Evolutionary conservation across 1,140 invertebrate species (phyloP).

Genomic region (Stenopsyche tienmushanensis): DNA sequence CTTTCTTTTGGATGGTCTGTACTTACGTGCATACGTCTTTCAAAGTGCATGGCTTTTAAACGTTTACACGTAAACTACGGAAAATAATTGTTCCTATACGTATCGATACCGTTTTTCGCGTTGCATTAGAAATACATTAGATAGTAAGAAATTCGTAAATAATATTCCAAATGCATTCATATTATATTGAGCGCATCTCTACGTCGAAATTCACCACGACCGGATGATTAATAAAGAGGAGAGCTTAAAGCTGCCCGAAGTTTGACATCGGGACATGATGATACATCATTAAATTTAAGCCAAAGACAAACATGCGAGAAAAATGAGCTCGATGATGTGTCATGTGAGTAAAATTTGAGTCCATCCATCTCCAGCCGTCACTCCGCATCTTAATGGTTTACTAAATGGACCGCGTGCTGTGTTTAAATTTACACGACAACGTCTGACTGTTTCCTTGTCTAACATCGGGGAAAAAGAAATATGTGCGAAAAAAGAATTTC

Average conservation of each 20-base stretch:
- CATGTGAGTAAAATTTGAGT: conserved; percentile 34
- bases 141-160: too few relatives aligned
- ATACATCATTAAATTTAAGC: background rate
- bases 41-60: background rate
- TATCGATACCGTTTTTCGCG: too few relatives aligned
- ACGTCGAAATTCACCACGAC: too few relatives aligned
- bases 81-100: background rate
- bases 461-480: background rate
- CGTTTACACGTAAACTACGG: background rate
- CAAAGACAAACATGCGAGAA: background rate
- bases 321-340: conserved; percentile 26
- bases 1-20: too few relatives aligned
- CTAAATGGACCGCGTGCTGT: conserved; percentile 37
- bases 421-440: conserved; percentile 19
- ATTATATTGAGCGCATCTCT: too few relatives aligned
- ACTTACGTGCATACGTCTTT: background rate
- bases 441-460: background rate
- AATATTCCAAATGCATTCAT: too few relatives aligned
- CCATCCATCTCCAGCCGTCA: conserved; percentile 36
- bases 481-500: background rate
- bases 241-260: too few relatives aligned
- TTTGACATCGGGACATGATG: too few relatives aligned
- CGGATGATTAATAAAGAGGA: too few relatives aligned
- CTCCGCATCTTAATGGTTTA: conserved; percentile 35
- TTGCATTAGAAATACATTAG: background rate